A percentile compares a stretch with the other conserved stretches of the same genome.
Conservation (phyloP, 2,888 invertebrate species). For the Lordiphosa fenestrarum region DNA sequence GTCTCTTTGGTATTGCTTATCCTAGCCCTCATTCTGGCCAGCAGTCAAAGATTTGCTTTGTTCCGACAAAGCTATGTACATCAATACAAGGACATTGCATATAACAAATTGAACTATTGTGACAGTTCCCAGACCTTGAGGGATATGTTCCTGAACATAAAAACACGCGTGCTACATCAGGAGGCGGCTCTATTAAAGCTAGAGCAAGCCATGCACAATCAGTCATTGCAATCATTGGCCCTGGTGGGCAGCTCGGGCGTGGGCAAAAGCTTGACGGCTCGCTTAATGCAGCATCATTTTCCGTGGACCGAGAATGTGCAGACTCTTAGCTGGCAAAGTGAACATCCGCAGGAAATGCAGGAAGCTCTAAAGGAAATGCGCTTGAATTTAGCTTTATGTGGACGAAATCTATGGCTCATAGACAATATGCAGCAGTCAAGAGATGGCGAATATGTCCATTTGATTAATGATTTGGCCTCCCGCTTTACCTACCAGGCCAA, state of each 20-base stretch:
- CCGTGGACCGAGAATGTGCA: conserved; percentile 77
- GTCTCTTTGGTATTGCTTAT: no score
- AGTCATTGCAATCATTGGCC: conserved; percentile 59
- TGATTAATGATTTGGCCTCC: conserved; percentile 49
- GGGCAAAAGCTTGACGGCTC: conserved; percentile 74
- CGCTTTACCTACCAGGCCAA: background rate
- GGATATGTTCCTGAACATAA: conserved; percentile 46
- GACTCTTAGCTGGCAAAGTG: conserved; percentile 60
- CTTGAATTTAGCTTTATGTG: conserved; percentile 66
- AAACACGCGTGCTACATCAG: conserved; percentile 50
- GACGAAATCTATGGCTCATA: conserved; percentile 76
- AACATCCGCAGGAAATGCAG: conserved; percentile 15
- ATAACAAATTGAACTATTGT: conserved; percentile 74
- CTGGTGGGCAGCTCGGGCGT: conserved; percentile 73
- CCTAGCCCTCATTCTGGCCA: background rate
- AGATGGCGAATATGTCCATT: conserved; percentile 52
- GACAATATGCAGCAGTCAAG: conserved; percentile 64
- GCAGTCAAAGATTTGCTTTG: background rate
- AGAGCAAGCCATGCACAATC: conserved; percentile 52
- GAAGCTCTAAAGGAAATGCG: conserved; percentile 33
- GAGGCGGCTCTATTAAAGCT: conserved; percentile 59
- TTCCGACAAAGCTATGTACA: conserved; percentile 46
- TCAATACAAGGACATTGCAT: conserved; percentile 71
- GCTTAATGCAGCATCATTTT: conserved; percentile 58
- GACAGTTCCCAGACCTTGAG: conserved; percentile 37